phyloP scores from a whole-genome alignment of 2,113 vertebrate species.

The Pollachius pollachius region DNA sequence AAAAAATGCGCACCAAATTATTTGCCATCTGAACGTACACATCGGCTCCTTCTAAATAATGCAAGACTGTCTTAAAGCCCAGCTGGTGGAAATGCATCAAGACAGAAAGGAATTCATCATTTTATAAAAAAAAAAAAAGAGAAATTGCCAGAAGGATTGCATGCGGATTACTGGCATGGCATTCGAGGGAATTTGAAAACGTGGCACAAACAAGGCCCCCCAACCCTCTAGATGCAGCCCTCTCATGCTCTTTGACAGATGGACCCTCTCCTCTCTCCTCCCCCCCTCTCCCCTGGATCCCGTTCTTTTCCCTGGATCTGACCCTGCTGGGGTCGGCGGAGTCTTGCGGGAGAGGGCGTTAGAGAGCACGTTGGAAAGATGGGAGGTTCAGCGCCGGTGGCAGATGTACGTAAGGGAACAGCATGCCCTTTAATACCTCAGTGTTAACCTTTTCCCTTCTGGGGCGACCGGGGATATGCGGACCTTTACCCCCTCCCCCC shows the following conservation, averaged over 20 bases:
- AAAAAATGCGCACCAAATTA: constrained; percentile 18
- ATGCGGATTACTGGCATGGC: constrained; percentile 18
- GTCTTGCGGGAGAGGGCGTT: constrained; percentile 12
- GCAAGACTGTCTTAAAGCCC: constrained; percentile 6
- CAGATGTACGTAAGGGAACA: constrained; percentile 33
- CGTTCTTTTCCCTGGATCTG: constrained; percentile 24
- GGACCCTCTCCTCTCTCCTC: constrained; percentile 19
- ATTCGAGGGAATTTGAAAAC: constrained; percentile 25
- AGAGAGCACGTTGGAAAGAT: not conserved
- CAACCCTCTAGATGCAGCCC: not conserved
- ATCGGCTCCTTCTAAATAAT: not conserved
- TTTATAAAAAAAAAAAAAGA: constrained; percentile 1
- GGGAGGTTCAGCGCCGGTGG: not conserved
- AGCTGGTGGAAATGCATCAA: constrained; percentile 16
- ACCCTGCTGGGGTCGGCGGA: constrained; percentile 32
- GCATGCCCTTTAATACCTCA: constrained; percentile 54
- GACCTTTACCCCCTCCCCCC: not conserved
- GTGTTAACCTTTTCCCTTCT: constrained; percentile 49
- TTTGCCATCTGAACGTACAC: not conserved
- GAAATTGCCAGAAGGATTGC: constrained; percentile 14
- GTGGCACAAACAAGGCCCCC: constrained; percentile 20
- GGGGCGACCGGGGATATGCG: constrained; percentile 24
- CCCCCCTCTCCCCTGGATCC: not conserved
- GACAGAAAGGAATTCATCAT: constrained; percentile 21
- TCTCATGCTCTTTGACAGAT: constrained; percentile 30